Evolutionary conservation across 2,113 vertebrate genomes (phyloP), one percentile per base, ranked within the genome.

Genomic region (Oryzias curvinotus): DNA sequence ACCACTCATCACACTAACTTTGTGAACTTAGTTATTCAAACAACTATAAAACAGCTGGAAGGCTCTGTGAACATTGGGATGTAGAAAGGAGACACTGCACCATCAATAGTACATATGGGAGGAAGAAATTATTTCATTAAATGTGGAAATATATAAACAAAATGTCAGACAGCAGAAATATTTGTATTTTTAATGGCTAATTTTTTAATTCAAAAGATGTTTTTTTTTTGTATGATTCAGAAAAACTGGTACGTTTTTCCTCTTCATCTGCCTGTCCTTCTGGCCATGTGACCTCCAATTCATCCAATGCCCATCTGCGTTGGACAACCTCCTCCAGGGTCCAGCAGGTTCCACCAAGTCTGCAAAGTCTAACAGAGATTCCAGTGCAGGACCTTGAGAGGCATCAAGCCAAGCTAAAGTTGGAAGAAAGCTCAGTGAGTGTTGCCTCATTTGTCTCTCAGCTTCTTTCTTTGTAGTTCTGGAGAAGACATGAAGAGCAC

Each of bases 381-480:
- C 80, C 90, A 62, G 72, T 91, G 67, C 83, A 85, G 63, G 85
- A 89, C 74, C 87, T 87, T 41, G 85, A 90, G 46, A 89, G 88
- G 19, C 73, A 79, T 52, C 75, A 60, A 19, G 12, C 30, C 13
- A 81, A 80, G 61, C 17, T 72, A 47, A 89, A 77, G 71, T 62
- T 87, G 72, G 88, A 92, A 2, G 92, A 92, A 19, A 75, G 53
- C 10, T 53, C 86, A 3, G 91, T 92, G 50, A 88, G 91, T 81
- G 30, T 36, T 6, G 28, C 1, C 5, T 5, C 28, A 7, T 30
- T 19, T 18, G 6, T 7, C 41, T 21, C 19, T 18, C 1, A 47
- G 60, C 12, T 54, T 58, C 30, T 65, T 68, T 56, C 63, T 28
- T 52, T 25, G 6, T 8, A 18, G 25, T 5, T 12, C 21, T 12